Percentiles rank a stretch among this genome's conserved stretches.
Evolutionary conservation across 2,797 vertebrate genomes (phyloP).

Genomic region (Ptychobarbus kaznakovi): DNA sequence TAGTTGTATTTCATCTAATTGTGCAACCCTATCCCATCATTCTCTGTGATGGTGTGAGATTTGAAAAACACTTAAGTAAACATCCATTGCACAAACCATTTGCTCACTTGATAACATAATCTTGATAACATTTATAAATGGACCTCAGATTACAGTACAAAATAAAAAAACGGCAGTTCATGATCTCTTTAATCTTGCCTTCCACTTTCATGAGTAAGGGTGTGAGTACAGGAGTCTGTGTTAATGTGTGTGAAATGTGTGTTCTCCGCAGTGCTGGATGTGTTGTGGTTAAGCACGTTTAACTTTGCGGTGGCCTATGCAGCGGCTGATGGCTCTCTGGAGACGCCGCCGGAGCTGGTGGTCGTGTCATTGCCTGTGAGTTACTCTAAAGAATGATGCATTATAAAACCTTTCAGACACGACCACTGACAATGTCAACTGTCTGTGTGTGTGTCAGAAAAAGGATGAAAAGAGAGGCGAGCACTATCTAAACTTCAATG

Average conservation of each 20-base stretch:
- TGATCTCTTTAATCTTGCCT: background rate
- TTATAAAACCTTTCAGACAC: background rate
- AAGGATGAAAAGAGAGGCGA: slow-evolving; percentile 92
- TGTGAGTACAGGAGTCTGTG: background rate
- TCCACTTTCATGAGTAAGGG: background rate
- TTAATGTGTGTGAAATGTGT: background rate
- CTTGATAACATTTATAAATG: background rate
- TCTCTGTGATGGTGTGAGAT: background rate
- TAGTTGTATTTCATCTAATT: background rate
- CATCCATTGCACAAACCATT: background rate
- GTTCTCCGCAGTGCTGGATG: slow-evolving; percentile 85
- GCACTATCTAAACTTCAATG: slow-evolving; percentile 91
- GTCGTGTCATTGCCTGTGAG: slow-evolving; percentile 90
- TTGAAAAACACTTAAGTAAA: background rate
- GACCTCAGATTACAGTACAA: background rate
- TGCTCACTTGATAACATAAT: background rate
- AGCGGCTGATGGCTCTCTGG: slow-evolving; percentile 88
- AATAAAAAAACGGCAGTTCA: background rate
- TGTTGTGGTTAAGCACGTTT: slow-evolving; percentile 92
- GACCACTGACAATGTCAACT: background rate
- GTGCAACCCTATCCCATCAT: background rate
- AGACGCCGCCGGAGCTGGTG: slow-evolving; percentile 92
- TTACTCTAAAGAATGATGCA: background rate
- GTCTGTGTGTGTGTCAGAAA: slow-evolving; percentile 77
- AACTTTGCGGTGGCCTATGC: slow-evolving; percentile 92